Base-by-base conservation (phyloP, 1,140 invertebrate species). In the Cydia strobilella region DNA sequence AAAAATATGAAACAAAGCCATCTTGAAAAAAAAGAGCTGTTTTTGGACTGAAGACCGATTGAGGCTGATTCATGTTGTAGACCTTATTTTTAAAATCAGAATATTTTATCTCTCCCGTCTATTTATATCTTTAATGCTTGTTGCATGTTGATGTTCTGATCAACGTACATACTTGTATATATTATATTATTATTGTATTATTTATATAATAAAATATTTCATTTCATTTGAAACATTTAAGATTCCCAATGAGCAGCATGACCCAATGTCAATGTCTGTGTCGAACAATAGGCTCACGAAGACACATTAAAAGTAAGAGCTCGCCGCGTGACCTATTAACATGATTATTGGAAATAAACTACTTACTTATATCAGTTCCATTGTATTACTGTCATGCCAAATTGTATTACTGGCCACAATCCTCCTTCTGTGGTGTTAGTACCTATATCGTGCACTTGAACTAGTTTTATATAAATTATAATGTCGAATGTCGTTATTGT, bases 341-440 rank as follows among this genome's bases (percentile, higher is more conserved):
- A 69, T 39, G 31, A 18, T 69, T 69, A 69, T 69, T 69, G n/a
- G 35, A 7, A 35, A 31, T 31, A 69, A 39, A 69, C 35, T 39
- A n/a, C n/a, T n/a, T n/a, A n/a, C n/a, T n/a, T n/a, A 18, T 66
- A 66, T 39, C n/a, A 69, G 31, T 69, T 69, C 27, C 31, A 69
- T 42, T 69, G 27, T 18, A n/a, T n/a, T n/a, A n/a, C n/a, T n/a
- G n/a, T n/a, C n/a, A n/a, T n/a, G n/a, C n/a, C n/a, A 69, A 66
- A 66, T 25, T 63, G 25, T 63, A 27, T 63, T 65, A 65, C n/a
- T 63, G 25, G 59, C 13, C 25, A 23, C 18, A 3, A 27, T 15
- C n/a, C 54, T n/a, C 9, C 18, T 59, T 59, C 3, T n/a, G 54
- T 59, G 54, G 54, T 59, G 23, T 59, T 59, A 59, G 18, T 23